Evolutionary conservation across 2,797 vertebrate genomes (phyloP), one percentile per base, ranked within the genome.

Genomic region (Molothrus aeneus): DNA sequence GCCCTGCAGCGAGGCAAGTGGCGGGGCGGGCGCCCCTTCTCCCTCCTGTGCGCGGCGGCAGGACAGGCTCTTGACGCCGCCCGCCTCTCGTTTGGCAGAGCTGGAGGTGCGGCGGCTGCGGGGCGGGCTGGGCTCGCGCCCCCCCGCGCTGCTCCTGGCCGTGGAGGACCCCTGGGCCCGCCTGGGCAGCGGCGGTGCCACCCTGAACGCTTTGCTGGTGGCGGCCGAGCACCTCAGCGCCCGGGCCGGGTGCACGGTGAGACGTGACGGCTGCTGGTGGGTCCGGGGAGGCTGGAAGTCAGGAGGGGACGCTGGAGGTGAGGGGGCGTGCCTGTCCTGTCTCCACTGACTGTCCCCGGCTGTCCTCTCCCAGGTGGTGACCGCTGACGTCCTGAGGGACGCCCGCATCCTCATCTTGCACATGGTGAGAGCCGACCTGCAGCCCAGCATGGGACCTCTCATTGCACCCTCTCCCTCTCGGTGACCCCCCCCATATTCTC

Each of bases 161-260:
- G 98, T 99, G 32, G 97, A 98, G 83, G 99, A 99, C 94, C 98
- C 99, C 0, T 98, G 98, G 97, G 97, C 96, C 20, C 97, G 93
- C 0, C 96, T 99, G 88, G 99, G 99, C 92, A 99, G 99, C 4
- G 99, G 99, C 4, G 99, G 99, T 25, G 99, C 99, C 26, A 99
- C 99, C 0, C 98, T 99, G 83, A 99, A 99, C 10, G 99, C 99
- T 6, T 96, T 99, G 91, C 97, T 99, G 95, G 99, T 99, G 74
- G 99, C 98, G 3, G 98, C 99, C 0, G 99, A 99, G 74, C 99
- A 99, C 94, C 98, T 99, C 97, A 99, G 99, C 65, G 98, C 98
- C 89, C 96, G 97, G 47, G 98, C 98, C 0, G 99, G 99, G 60
- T 97, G 97, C 96, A 99, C 98, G 1, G 99, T 99, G 96, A 98